Percentiles rank a stretch among this genome's conserved stretches.
These are phyloP conservation scores for Pararge aegeria DNA, from an alignment of 1,140 invertebrate species.

Conservation along the genomic window DNA sequence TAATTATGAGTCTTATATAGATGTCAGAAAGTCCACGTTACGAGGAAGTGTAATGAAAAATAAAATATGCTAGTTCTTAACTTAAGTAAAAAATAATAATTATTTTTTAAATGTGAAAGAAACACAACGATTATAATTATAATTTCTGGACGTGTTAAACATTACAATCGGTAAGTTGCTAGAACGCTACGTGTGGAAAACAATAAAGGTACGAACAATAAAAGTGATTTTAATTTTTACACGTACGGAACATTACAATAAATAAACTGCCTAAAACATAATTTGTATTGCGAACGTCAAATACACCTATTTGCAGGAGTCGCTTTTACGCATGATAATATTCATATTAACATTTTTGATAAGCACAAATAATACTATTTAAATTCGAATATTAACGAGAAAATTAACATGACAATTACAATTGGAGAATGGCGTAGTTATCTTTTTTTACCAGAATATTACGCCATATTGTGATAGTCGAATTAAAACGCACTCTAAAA, in stretches of 20 bases:
- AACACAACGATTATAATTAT: no score
- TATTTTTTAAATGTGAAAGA: no score
- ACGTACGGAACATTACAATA: slow-evolving; percentile 6
- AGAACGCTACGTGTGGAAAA: neutral
- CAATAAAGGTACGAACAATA: neutral
- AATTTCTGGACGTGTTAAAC: no score
- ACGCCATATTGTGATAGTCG: no score
- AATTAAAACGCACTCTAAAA: no score
- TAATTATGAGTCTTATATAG: no score
- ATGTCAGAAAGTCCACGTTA: no score
- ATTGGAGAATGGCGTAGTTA: neutral
- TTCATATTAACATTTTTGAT: slow-evolving; percentile 1
- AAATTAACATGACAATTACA: neutral
- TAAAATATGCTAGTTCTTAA: no score
- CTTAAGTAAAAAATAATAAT: no score
- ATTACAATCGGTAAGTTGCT: neutral
- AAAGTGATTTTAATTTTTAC: slow-evolving; percentile 2
- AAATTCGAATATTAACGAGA: neutral
- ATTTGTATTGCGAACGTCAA: slow-evolving; percentile 1
- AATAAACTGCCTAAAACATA: slow-evolving; percentile 4
- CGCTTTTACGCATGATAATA: slow-evolving; percentile 1
- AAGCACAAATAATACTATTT: neutral
- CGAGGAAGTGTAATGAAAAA: no score
- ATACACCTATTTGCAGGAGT: neutral
- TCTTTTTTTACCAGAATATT: no score